phyloP scores from a whole-genome alignment of 2,797 vertebrate species.

The Protosalanx chinensis region DNA sequence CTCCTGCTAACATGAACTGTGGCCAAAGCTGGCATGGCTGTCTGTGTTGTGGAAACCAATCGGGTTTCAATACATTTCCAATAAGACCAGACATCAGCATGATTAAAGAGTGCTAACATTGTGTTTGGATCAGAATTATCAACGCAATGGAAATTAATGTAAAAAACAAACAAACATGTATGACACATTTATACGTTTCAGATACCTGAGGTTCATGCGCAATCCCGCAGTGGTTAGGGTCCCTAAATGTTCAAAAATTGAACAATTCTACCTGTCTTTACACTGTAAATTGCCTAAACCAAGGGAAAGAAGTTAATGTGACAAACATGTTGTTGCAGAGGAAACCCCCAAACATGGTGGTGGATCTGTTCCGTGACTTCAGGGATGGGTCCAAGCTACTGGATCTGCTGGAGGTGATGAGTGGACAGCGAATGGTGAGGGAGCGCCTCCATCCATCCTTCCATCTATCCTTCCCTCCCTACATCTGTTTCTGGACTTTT shows the following conservation, averaged over 20 bases:
- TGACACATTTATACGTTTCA: no score
- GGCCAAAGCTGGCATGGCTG: background rate
- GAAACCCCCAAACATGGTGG: slow-evolving; percentile 72
- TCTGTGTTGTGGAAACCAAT: background rate
- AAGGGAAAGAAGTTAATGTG: slow-evolving; percentile 2
- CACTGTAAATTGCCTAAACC: background rate
- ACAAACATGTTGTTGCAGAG: slow-evolving; percentile 67
- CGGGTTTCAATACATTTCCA: background rate
- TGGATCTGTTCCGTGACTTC: slow-evolving; percentile 87
- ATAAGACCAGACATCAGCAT: background rate
- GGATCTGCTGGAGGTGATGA: slow-evolving; percentile 94
- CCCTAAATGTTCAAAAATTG: no score
- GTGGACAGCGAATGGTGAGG: slow-evolving; percentile 82
- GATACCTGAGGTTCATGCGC: no score
- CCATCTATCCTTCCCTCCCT: no score
- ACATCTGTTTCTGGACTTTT: no score
- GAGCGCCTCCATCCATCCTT: background rate
- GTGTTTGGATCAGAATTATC: no score
- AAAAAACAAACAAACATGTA: no score
- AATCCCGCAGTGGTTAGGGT: no score
- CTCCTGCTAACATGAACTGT: background rate
- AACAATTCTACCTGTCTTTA: no score
- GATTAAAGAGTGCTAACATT: background rate
- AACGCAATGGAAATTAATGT: no score
- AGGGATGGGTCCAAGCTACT: slow-evolving; percentile 84